Base-by-base conservation (phyloP, 2,797 vertebrate species). In the Sylvilagus floridanus region DNA sequence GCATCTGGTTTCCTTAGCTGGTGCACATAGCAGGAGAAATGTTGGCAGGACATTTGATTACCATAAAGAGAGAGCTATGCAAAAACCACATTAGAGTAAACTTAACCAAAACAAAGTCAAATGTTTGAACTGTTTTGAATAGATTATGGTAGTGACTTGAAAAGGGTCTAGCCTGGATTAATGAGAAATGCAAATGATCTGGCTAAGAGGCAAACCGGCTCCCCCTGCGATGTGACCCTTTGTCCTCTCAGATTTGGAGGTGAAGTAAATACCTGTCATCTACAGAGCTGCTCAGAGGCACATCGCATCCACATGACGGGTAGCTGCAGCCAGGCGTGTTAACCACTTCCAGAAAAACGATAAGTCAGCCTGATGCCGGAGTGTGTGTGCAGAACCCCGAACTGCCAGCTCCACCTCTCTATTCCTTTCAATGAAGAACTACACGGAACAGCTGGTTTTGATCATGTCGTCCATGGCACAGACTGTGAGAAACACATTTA, bases 1-100 rank as follows among this genome's bases (percentile, higher is more conserved):
- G 98, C 98, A 98, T 98, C 98, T 98, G 98, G 98, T 98, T 98
- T 97, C 97, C 97, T 98, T 98, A 98, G 94, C 96, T 98, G 97
- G 97, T 98, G 97, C 98, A 97, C 98, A 98, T 97, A 98, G 98
- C 98, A 95, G 96, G 97, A 96, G 95, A 98, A 98, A 98, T 98
- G 96, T 96, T 98, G 98, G 98, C 98, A 98, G 98, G 94, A 98
- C 98, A 97, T 98, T 97, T 98, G 97, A 98, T 98, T 98, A 98
- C 98, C 98, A 98, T 98, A 98, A 98, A 98, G 98, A 98, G 96
- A 96, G 97, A 97, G 96, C 97, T 98, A 96, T 95, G 97, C 93
- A 96, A 97, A 97, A 98, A 97, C 96, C 98, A 98, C 98, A 98
- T 98, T 98, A 97, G 96, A 98, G 96, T 96, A 98, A 97, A 93